These are phyloP conservation scores for Siderastrea radians DNA, from an alignment of 92 coral and sea anemone species.

Conservation along the genomic window DNA sequence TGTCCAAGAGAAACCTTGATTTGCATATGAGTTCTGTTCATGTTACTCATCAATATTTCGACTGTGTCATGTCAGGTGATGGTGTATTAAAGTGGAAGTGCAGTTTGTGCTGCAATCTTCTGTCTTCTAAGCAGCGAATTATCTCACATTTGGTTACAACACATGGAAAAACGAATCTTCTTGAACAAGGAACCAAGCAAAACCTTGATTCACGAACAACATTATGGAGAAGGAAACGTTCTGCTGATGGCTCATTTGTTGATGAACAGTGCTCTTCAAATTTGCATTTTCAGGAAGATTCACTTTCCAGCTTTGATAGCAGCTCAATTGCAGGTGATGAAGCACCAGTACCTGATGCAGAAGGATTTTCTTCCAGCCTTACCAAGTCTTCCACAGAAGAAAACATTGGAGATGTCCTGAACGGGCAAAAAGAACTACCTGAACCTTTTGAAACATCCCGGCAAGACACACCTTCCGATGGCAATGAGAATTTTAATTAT, in stretches of 20 bases:
- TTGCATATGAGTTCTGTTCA: conserved; percentile 22
- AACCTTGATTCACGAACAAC: conserved; percentile 28
- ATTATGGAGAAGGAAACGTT: conserved; percentile 53
- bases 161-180: conserved; percentile 25
- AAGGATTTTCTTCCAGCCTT: no score
- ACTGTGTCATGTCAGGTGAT: not conserved
- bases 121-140: conserved; percentile 35
- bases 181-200: conserved; percentile 10
- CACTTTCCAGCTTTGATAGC: not conserved
- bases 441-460: not conserved
- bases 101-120: conserved; percentile 17
- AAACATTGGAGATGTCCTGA: not conserved
- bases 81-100: conserved; percentile 18
- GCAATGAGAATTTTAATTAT: not conserved
- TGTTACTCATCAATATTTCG: not conserved
- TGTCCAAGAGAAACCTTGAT: conserved; percentile 39
- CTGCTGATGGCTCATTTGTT: conserved; percentile 25
- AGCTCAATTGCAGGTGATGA: conserved; percentile 7
- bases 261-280: not conserved
- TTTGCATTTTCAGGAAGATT: conserved; percentile 2
- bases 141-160: conserved; percentile 22
- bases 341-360: not conserved
- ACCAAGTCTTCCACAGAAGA: not conserved
- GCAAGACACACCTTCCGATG: not conserved
- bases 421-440: not conserved